phyloP scores from a whole-genome alignment of 1,140 invertebrate species.

The Mylabris phalerata region DNA sequence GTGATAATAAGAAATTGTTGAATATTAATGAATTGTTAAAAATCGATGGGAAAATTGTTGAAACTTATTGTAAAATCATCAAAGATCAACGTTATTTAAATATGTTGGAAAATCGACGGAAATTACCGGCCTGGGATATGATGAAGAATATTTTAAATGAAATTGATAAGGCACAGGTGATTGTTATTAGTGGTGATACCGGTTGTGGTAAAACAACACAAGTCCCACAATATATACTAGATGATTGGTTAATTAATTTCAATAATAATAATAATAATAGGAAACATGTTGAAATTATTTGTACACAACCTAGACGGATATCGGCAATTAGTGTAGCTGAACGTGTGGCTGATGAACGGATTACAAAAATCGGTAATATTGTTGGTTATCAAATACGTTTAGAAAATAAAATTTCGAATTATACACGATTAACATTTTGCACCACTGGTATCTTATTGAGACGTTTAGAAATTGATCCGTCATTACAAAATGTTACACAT shows the following conservation, averaged over 20 bases:
- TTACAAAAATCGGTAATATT: conserved; percentile 71
- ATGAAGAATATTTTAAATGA: conserved; percentile 58
- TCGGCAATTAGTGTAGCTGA: conserved; percentile 89
- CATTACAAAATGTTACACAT: conserved; percentile 65
- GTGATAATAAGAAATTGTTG: conserved; percentile 45
- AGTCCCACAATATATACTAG: conserved; percentile 87
- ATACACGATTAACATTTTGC: conserved; percentile 80
- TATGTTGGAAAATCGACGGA: conserved; percentile 53
- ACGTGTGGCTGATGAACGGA: conserved; percentile 78
- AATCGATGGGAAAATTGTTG: conserved; percentile 54
- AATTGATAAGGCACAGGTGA: conserved; percentile 57
- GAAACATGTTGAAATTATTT: conserved; percentile 71
- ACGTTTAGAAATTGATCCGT: conserved; percentile 67
- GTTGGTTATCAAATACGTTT: conserved; percentile 82
- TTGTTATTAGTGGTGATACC: conserved; percentile 78
- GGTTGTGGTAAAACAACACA: conserved; percentile 88
- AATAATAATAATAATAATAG: conserved; percentile 31
- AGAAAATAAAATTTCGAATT: conserved; percentile 67
- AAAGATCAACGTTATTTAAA: conserved; percentile 54
- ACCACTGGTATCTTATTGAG: conserved; percentile 85
- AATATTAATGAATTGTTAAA: conserved; percentile 48
- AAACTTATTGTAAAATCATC: conserved; percentile 52
- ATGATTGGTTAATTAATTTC: conserved; percentile 59
- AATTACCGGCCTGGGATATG: conserved; percentile 62
- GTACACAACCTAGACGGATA: conserved; percentile 87